Evolutionary conservation across 2,113 vertebrate genomes (phyloP).

Genomic region (Otus sunia): DNA sequence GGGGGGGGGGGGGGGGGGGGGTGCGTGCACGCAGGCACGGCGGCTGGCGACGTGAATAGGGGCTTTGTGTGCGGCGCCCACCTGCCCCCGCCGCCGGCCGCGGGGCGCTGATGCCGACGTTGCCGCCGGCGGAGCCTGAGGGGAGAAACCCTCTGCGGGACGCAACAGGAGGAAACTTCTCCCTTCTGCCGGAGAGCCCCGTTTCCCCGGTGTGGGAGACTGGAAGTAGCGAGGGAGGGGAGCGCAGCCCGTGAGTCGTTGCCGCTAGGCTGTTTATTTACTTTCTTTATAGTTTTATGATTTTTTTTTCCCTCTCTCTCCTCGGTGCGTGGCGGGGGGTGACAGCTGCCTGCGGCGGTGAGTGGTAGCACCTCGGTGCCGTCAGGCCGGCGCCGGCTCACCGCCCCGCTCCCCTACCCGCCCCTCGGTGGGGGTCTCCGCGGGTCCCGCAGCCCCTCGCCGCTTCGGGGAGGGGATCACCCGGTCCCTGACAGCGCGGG

Average conservation of each 20-base stretch:
- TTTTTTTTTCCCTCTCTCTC: neutral
- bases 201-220: neutral
- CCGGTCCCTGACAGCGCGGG: no score
- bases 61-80: slow-evolving; percentile 32
- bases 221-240: neutral
- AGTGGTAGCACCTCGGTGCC: neutral
- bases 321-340: neutral
- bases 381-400: neutral
- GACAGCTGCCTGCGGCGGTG: neutral
- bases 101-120: neutral
- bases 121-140: neutral
- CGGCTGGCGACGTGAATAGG: neutral
- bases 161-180: neutral
- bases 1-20: neutral
- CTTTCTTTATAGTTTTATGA: neutral
- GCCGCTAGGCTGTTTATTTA: neutral
- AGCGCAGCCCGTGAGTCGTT: neutral
- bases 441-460: neutral
- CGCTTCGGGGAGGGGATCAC: neutral
- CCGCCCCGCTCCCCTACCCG: no score
- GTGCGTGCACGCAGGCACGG: neutral
- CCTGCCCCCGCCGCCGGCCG: neutral
- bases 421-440: neutral
- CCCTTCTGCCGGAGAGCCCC: neutral
- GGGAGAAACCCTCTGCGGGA: neutral